Evolutionary conservation across 1,140 invertebrate genomes (phyloP).

Genomic region (Campoletis sonorensis): DNA sequence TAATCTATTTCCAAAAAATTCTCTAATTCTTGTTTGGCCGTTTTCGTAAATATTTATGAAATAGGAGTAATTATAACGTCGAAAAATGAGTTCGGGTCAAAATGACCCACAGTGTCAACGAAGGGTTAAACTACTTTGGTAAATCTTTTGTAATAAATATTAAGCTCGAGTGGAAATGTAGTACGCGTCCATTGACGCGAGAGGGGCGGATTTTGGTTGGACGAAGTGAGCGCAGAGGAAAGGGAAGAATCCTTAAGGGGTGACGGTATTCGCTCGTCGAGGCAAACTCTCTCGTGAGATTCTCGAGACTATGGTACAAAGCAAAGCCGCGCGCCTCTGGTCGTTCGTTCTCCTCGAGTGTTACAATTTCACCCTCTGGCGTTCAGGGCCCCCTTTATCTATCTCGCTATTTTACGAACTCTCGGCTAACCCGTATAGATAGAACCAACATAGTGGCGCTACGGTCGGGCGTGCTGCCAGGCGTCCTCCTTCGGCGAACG

Average conservation of each 20-base stretch:
- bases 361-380: slow-evolving; percentile 51
- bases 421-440: not conserved
- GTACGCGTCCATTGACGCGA: not conserved
- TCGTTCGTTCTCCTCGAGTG: slow-evolving; percentile 37
- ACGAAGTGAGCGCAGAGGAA: not conserved
- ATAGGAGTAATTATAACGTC: no score
- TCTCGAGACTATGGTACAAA: slow-evolving; percentile 30
- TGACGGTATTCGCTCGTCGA: slow-evolving; percentile 32
- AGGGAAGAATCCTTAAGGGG: not conserved
- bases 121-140: not conserved
- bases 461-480: no score
- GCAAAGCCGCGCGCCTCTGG: slow-evolving; percentile 28
- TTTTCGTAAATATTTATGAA: no score
- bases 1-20: no score
- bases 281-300: slow-evolving; percentile 23
- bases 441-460: no score
- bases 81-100: no score
- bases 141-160: slow-evolving; percentile 6
- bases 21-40: no score
- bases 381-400: slow-evolving; percentile 61
- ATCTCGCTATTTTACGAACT: slow-evolving; percentile 71
- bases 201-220: not conserved
- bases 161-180: not conserved
- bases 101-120: no score
- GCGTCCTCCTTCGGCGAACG: no score